Base-by-base conservation (phyloP, 2,113 vertebrate genomes). In the Chionis minor region DNA sequence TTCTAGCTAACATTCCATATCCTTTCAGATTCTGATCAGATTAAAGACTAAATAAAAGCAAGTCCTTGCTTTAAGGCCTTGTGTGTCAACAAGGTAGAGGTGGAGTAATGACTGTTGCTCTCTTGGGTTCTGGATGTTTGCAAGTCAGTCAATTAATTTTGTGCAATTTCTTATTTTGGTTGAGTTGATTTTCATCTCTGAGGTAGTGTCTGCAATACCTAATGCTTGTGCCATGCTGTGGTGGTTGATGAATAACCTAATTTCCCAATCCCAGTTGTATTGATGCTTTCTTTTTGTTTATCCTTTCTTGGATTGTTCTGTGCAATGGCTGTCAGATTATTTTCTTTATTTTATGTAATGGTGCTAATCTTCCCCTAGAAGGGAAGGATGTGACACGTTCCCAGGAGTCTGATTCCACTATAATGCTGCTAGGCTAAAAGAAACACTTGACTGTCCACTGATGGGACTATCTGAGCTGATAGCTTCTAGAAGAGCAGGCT, bases 371-470 rank as follows among this genome's bases (percentile, higher is more conserved):
- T 9, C 8, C 4, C 18, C 54, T 33, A 22, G 56, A 79, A 42
- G 27, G 8, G 12, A 58, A 65, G 49, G 8, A 9, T 70, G 27
- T 40, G n/a, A 44, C 7, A 8, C 3, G 1, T 61, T 69, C 1
- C n/a, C 5, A 0, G 7, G 10, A 63, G 23, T 74, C 42, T 1
- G 1, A 27, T 69, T 56, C 2, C 6, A 13, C 18, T n/a, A 0
- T 13, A 61, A 22, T 14, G 33, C 42, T 44, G 3, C 33, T n/a
- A 51, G 33, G 8, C 33, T 55, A 19, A 35, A 35, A 54, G 19
- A 61, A 38, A 19, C 14, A 8, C 33, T 72, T 72, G 27, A 4
- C 27, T 33, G 42, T 54, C 58, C 6, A 2, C 67, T 69, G 27
- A 35, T 81, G 9, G 44, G 56, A 14, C 33, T 49, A 7, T 14